Evolutionary conservation across 2,888 invertebrate genomes (phyloP).

Genomic region (Chirona hameri): DNA sequence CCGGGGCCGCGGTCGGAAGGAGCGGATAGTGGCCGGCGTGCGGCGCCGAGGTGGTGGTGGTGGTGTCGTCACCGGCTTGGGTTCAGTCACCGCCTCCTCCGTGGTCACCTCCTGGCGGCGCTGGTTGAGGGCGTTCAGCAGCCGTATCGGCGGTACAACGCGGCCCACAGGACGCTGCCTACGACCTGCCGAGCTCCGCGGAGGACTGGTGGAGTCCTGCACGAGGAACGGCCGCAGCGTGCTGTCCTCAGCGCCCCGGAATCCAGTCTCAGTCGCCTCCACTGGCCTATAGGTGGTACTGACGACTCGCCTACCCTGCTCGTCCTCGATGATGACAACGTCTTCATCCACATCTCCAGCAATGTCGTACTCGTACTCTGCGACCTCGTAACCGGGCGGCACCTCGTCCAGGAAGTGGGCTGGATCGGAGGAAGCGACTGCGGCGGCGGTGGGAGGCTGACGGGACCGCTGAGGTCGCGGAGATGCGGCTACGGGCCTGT

Average conservation of each 20-base stretch:
- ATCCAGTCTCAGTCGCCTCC: not conserved
- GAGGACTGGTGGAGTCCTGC: not conserved
- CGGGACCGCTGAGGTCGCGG: too few relatives aligned
- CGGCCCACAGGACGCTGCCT: not conserved
- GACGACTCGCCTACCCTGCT: not conserved
- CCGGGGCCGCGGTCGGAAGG: not conserved
- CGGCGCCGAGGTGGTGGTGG: not conserved
- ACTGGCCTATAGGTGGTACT: conserved; percentile 3
- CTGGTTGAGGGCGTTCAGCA: not conserved
- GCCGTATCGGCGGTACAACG: not conserved
- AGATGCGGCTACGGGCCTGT: too few relatives aligned
- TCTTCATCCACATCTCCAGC: not conserved
- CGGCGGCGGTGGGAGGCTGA: not conserved
- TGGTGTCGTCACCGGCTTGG: not conserved
- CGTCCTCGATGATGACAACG: conserved; percentile 5
- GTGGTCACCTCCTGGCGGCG: not conserved
- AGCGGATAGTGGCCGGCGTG: conserved; percentile 3
- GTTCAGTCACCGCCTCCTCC: not conserved
- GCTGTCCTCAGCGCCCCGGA: not conserved
- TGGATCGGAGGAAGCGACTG: not conserved
- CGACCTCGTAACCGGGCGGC: not conserved
- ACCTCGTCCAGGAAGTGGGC: not conserved
- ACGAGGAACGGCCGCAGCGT: not conserved
- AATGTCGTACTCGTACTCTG: not conserved
- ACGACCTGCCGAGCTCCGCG: too few relatives aligned